Base-by-base conservation (phyloP, 2,888 invertebrate species). In the Lacanobia wlatinum region DNA sequence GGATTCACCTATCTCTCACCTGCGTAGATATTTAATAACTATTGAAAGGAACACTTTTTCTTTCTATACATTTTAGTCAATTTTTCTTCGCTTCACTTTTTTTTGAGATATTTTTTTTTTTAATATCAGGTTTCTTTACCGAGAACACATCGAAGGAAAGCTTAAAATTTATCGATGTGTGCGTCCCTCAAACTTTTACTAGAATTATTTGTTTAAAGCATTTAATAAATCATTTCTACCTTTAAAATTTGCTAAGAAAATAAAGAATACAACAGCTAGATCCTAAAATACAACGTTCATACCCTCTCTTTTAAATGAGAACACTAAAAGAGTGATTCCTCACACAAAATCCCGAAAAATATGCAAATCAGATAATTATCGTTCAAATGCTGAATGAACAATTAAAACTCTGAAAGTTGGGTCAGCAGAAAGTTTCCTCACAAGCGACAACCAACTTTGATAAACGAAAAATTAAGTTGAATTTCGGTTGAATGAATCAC, bases 351-450 rank as follows among this genome's bases (percentile, higher is more conserved):
- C 60, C 53, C 9, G 55, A 55, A 70, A 82, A 82, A 82, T 82
- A 80, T 80, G 79, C 79, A 74, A 83, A 81, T 63, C 52, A 72
- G 61, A 63, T 70, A 67, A 82, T 79, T 65, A 79, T 62, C 75
- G 52, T 83, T 75, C 46, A 66, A 76, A 76, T 69, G 56, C 52
- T 73, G 50, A 68, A 46, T 70, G 63, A 61, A 66, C 69, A 80
- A 80, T 73, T 73, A 69, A 68, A 73, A 64, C 43, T 71, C 50
- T 52, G 10, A 61, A 76, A 62, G 63, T 69, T 64, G 38, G 53
- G 48, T 64, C 66, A 62, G 59, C 43, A 50, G 12, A 59, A 60
- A 67, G 43, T 50, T 67, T 23, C 0, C 5, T 12, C 9, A 6
- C 67, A 72, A 9, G 18, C 52, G 21, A 70, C 60, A 56, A 34